Base-by-base conservation (phyloP, 2,113 vertebrate species). In the Lipophrys pholis region DNA sequence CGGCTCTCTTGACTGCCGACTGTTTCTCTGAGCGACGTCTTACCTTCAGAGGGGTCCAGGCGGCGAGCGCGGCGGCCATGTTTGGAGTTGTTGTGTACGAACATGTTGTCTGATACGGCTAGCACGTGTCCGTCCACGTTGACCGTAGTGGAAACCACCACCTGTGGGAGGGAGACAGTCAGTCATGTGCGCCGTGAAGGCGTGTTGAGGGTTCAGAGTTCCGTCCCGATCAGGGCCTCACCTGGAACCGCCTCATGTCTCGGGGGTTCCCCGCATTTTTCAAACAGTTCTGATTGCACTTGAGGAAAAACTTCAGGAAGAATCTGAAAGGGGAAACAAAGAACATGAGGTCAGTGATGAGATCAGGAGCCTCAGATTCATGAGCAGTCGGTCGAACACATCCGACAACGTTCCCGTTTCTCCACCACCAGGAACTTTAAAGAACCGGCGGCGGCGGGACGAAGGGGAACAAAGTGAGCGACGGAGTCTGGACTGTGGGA, bases 11-110 rank as follows among this genome's bases (percentile, higher is more conserved):
- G n/a, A n/a, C n/a, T n/a, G n/a, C n/a, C n/a, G n/a, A n/a, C n/a
- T n/a, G n/a, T n/a, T n/a, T 9, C 30, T 48, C 11, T 53, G 73
- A 71, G 42, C 5, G 11, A 50, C 12, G 21, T 52, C 85, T 83
- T 93, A 98, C 97, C 97, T 96, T 98, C 97, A 0, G 96, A 96
- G 0, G 97, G 97, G 86, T 98, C 97, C 62, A 97, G 94, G 69
- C 97, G 95, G 12, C 97, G 94, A 0, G 97, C 96, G 5, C 96
- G 93, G 80, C 97, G 94, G 46, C 97, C 97, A 1, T 98, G 97
- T 93, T 98, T 98, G 89, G 97, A 98, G 93, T 98, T 98, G 93
- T 98, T 98, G 93, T 98, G 97, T 42, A 98, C 97, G 15, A 98
- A 98, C 97, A 98, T 98, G 92, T 97, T 97, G 90, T 98, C 97